phyloP scores from a whole-genome alignment of 2,797 vertebrate species.

The Gallinago solitaria region DNA sequence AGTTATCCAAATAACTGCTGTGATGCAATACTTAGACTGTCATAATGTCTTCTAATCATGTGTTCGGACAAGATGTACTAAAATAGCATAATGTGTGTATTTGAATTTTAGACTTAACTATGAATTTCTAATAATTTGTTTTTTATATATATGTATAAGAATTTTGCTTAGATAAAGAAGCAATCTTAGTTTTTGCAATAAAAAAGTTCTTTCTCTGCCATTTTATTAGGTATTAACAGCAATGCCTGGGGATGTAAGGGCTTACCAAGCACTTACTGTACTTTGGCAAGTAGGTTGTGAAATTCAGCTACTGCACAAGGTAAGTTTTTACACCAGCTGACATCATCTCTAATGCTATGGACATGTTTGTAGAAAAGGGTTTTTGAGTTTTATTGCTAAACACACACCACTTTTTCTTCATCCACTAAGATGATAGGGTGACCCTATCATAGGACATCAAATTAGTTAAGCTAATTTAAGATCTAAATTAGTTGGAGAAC shows the following conservation, averaged over 20 bases:
- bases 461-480: background rate
- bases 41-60: background rate
- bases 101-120: background rate
- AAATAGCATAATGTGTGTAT: background rate
- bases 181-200: background rate
- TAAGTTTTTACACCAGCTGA: conserved; percentile 60
- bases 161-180: background rate
- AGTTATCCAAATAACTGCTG: background rate
- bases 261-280: conserved; percentile 83
- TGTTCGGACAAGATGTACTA: background rate
- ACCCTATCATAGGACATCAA: too few relatives aligned
- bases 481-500: background rate
- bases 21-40: background rate
- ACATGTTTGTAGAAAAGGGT: background rate
- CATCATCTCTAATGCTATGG: background rate
- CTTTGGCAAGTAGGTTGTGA: conserved; percentile 90
- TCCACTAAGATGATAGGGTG: too few relatives aligned
- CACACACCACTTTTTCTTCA: too few relatives aligned
- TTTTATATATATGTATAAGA: background rate
- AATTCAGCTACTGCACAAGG: conserved; percentile 88
- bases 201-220: background rate
- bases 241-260: conserved; percentile 70
- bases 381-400: background rate
- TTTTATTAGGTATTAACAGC: conserved; percentile 82
- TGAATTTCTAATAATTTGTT: background rate